Conservation (phyloP, 1,140 invertebrate species). For the Cotesia glomerata region DNA sequence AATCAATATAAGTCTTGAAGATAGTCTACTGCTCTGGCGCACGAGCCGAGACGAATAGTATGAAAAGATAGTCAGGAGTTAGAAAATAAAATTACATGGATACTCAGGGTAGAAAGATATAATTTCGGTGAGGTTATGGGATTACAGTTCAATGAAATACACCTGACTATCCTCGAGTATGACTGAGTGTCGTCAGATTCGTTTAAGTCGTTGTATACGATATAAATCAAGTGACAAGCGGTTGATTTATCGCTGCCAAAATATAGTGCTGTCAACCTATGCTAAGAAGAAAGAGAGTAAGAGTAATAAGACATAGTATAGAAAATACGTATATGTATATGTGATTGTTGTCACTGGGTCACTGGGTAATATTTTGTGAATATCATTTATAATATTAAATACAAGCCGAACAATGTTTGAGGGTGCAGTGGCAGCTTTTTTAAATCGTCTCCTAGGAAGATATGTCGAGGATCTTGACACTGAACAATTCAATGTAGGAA, state of each 20-base stretch:
- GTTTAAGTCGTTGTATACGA: too few relatives aligned
- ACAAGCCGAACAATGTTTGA: constrained; percentile 71
- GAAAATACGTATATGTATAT: not conserved
- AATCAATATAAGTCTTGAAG: constrained; percentile 18
- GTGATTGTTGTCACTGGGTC: not conserved
- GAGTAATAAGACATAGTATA: too few relatives aligned
- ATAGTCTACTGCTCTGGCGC: constrained; percentile 7
- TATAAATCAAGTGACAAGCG: too few relatives aligned
- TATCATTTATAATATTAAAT: constrained; percentile 13
- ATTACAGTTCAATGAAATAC: too few relatives aligned
- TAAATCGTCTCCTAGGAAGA: constrained; percentile 81
- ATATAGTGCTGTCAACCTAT: too few relatives aligned
- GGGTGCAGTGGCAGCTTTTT: constrained; percentile 76
- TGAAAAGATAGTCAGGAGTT: not conserved
- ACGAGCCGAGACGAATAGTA: not conserved
- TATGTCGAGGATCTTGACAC: constrained; percentile 84
- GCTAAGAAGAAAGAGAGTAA: too few relatives aligned
- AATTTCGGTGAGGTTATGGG: too few relatives aligned
- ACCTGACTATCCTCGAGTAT: too few relatives aligned
- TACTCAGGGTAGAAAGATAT: not conserved
- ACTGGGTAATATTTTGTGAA: not conserved
- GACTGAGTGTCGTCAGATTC: too few relatives aligned
- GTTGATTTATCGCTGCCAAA: too few relatives aligned
- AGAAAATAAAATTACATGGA: not conserved
- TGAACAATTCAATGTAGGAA: constrained; percentile 81